These are phyloP conservation scores for Lepeophtheirus nordmannii DNA, from an alignment of 2,888 invertebrate species.

Conservation along the genomic window DNA sequence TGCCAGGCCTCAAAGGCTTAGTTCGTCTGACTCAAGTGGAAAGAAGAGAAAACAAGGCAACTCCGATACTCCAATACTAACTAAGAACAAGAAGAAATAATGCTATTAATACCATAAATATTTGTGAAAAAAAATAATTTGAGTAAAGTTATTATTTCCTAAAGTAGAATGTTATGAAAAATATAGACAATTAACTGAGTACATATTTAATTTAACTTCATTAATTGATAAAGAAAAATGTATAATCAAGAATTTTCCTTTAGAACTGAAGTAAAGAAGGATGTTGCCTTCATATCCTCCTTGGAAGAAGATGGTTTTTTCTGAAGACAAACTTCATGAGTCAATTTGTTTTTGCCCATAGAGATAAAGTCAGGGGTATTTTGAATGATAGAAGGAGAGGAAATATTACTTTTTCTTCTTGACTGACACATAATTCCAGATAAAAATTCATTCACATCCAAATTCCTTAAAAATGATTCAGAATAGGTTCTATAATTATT, in stretches of 20 bases:
- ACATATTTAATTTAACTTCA: no score
- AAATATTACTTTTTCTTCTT: neutral
- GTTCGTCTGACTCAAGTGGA: neutral
- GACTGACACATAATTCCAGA: neutral
- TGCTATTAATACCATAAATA: no score
- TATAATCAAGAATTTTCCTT: no score
- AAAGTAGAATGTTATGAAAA: no score
- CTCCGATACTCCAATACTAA: neutral
- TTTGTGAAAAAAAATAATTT: no score
- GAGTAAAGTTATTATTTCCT: no score
- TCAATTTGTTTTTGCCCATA: neutral
- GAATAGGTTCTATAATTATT: neutral
- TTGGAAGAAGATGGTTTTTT: neutral
- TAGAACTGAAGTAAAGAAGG: neutral
- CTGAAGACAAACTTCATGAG: neutral
- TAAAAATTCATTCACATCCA: neutral
- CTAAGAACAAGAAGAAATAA: neutral
- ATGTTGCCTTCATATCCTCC: neutral
- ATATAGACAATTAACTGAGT: no score
- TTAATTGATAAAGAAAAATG: no score
- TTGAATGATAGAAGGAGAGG: neutral
- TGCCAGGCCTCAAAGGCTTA: constrained; percentile 26
- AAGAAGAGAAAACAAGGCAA: constrained; percentile 2
- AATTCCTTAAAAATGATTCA: neutral
- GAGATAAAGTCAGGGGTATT: neutral